These are phyloP conservation scores for Standfussiana lucernea DNA, from an alignment of 2,888 invertebrate genomes.

Conservation along the genomic window DNA sequence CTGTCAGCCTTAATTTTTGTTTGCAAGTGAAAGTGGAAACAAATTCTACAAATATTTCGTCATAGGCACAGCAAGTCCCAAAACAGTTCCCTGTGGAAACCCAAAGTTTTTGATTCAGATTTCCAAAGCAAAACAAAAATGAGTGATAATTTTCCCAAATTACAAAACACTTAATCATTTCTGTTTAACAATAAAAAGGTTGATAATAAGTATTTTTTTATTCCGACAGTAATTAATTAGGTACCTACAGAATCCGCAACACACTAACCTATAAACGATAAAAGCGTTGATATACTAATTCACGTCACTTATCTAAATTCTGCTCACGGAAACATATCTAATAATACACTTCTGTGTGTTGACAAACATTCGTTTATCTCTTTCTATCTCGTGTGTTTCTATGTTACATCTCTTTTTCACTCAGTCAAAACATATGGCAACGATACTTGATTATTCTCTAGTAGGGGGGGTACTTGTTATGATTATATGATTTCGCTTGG, in stretches of 20 bases:
- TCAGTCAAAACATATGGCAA: slow-evolving; percentile 41
- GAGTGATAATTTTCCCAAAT: neutral
- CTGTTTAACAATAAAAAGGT: neutral
- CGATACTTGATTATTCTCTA: neutral
- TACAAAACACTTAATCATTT: neutral
- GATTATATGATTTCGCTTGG: slow-evolving; percentile 12
- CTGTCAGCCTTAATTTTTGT: neutral
- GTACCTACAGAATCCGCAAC: slow-evolving; percentile 11
- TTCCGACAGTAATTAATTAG: slow-evolving; percentile 6
- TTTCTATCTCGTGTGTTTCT: neutral
- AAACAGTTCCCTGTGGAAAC: slow-evolving; percentile 1
- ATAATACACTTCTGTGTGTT: slow-evolving; percentile 49
- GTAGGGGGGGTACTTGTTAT: slow-evolving; percentile 23
- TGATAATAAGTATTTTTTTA: slow-evolving; percentile 1
- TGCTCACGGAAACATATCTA: slow-evolving; percentile 56
- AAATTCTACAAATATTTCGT: neutral
- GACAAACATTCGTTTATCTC: slow-evolving; percentile 60
- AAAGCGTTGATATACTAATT: slow-evolving; percentile 43
- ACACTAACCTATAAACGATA: slow-evolving; percentile 51
- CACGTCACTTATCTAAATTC: slow-evolving; percentile 50
- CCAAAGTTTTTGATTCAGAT: neutral
- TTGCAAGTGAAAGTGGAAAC: neutral
- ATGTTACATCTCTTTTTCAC: slow-evolving; percentile 29
- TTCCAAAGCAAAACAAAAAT: neutral
- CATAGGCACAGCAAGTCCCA: neutral